Evolutionary conservation across 2,113 vertebrate genomes (phyloP), one percentile per base, ranked within the genome.

Genomic region (Tychaedon coryphoeus): DNA sequence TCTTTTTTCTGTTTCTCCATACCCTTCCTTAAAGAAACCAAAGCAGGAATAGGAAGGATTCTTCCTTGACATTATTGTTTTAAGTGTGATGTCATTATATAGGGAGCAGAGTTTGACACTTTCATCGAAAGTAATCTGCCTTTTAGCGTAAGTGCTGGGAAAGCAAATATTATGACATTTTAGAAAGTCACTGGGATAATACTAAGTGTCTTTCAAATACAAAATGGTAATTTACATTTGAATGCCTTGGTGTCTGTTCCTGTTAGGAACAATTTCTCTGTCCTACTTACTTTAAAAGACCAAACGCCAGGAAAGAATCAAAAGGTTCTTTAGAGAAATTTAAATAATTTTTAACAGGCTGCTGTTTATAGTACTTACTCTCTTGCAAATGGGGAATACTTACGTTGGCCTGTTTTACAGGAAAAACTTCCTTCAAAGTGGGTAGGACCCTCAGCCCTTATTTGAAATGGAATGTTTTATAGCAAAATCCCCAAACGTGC

Each of bases 121-220:
- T 96, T 70, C 91, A 71, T 95, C 2, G 2, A 67, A 79, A 93
- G 92, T 96, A 94, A 87, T 96, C 93, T 95, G 89, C 81, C 95
- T 96, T 89, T 96, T 92, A 84, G 89, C 51, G 96, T 95, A 93
- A 95, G 94, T 95, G 92, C 90, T 96, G 91, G 77, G 83, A 96
- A 95, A 95, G 90, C 95, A 97, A 97, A 97, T 97, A 97, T 97
- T 97, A 92, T 96, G 96, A 97, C 96, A 95, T 96, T 96, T 96
- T 91, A 84, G 95, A 95, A 97, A 97, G 97, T 97, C 95, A 90
- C 90, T 88, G 45, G 96, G 90, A 93, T 97, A 96, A 96, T 96
- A 95, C 92, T 91, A 93, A 94, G 83, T 96, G 95, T 95, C 97
- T 97, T 93, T 97, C 93, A 95, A 91, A 96, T 78, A 94, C 92